Base-by-base conservation (phyloP, 2,113 vertebrate species). In the Alouatta palliata region DNA sequence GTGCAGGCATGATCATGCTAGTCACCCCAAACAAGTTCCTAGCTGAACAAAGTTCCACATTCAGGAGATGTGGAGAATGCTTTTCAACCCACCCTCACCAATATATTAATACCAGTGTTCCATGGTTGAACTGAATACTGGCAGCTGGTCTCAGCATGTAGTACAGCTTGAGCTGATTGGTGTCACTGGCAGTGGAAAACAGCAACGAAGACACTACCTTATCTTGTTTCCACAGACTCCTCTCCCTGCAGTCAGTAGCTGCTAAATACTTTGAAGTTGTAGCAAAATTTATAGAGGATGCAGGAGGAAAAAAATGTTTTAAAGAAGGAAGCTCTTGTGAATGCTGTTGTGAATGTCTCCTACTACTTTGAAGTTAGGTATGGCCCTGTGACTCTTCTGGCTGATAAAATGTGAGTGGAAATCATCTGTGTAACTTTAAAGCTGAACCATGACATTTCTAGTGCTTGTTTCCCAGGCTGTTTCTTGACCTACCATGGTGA, bases 381-480 rank as follows among this genome's bases (percentile, higher is more conserved):
- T 49, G 61, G 75, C 58, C 35, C 23, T 8, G 2, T 76, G 84
- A 45, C 21, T 47, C 21, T 47, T 94, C 13, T 77, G 17, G n/a
- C 43, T 90, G 58, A 88, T 77, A 76, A 93, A 85, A 71, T 76
- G 30, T 30, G 11, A 73, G 54, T 47, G 14, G 7, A 79, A 89
- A 95, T 79, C 35, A 68, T 45, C 66, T 76, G 86, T 54, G 89
- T 20, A 85, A 70, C 47, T 92, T 92, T 84, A 84, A 70, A 70
- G 14, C 27, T 37, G 58, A 87, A 73, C 88, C 49, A 21, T 77
- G 49, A 30, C 45, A 71, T 73, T 27, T 7, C 37, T 73, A 49
- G 30, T 52, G 20, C 66, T 86, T 37, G 56, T 12, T 43, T 91
- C 6, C 81, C 19, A 20, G 49, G 27, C 66, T 89, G 37, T 73